Conservation (phyloP, 2,888 invertebrate genomes). For the Phengaris arion region DNA sequence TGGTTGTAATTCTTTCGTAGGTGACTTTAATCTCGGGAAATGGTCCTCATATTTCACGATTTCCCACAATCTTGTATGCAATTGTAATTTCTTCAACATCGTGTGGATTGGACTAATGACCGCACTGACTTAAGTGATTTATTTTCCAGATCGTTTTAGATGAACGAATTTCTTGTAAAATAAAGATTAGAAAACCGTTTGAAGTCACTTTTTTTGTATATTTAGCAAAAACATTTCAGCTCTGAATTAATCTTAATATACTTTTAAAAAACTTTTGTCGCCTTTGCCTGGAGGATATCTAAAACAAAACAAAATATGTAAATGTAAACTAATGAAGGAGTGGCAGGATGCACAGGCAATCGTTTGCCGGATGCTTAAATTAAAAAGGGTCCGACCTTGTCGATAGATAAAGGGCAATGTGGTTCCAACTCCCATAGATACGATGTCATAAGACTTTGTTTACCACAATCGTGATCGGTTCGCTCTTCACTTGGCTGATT, state of each 20-base stretch:
- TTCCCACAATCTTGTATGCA: neutral
- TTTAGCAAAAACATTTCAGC: no score
- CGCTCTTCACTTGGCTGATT: conserved; percentile 4
- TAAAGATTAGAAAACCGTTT: no score
- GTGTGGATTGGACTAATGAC: neutral
- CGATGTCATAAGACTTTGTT: conserved; percentile 7
- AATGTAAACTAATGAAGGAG: conserved; percentile 63
- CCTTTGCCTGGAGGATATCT: neutral
- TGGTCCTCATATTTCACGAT: neutral
- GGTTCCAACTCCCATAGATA: conserved; percentile 21
- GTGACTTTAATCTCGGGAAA: neutral
- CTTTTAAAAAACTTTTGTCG: neutral
- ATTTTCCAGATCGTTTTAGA: no score
- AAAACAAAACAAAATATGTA: conserved; percentile 45
- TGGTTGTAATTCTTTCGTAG: neutral
- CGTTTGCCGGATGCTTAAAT: conserved; percentile 61
- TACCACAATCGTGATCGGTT: neutral
- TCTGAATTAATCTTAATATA: no score
- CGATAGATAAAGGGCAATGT: conserved; percentile 41
- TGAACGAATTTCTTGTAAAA: no score
- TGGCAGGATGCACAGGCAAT: conserved; percentile 66
- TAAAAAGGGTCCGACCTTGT: conserved; percentile 67
- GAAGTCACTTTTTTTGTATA: no score
- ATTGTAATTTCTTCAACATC: neutral
- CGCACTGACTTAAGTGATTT: no score